These are phyloP conservation scores for Zaprionus africanus DNA, from an alignment of 1,140 invertebrate species.

Conservation along the genomic window DNA sequence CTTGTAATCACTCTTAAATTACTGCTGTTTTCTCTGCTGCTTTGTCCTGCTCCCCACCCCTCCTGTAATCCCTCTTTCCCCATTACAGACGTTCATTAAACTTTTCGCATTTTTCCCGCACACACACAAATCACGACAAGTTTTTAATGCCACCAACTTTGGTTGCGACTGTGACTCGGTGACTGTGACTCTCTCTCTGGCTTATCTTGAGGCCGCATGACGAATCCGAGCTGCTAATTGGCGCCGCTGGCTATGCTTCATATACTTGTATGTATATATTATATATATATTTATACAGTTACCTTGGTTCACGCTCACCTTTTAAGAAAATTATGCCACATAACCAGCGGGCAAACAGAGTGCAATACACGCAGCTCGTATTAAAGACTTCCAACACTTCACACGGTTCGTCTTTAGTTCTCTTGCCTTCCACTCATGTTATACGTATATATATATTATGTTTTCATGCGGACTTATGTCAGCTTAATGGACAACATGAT, in stretches of 20 bases:
- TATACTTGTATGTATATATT: not conserved
- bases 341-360: not conserved
- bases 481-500: conserved; percentile 17
- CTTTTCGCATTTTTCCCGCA: conserved; percentile 44
- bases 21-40: conserved; percentile 6
- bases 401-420: conserved; percentile 7
- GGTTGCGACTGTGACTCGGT: conserved; percentile 23
- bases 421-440: not conserved
- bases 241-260: conserved; percentile 30
- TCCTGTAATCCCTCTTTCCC: no score
- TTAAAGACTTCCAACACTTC: not conserved
- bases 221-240: conserved; percentile 57
- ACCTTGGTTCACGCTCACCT: conserved; percentile 1
- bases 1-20: conserved; percentile 25
- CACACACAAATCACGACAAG: conserved; percentile 35
- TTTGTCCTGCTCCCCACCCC: no score
- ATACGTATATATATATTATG: not conserved
- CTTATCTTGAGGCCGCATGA: conserved; percentile 43
- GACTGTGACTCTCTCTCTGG: conserved; percentile 15
- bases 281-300: conserved; percentile 6
- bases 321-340: conserved; percentile 1
- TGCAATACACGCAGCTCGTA: not conserved
- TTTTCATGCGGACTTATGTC: not conserved
- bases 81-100: conserved; percentile 31
- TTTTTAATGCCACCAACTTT: conserved; percentile 30